A percentile compares a stretch with the other conserved stretches of the same genome.
These are phyloP conservation scores for Frieseomelitta varia DNA, from an alignment of 1,140 invertebrate species.

Conservation along the genomic window DNA sequence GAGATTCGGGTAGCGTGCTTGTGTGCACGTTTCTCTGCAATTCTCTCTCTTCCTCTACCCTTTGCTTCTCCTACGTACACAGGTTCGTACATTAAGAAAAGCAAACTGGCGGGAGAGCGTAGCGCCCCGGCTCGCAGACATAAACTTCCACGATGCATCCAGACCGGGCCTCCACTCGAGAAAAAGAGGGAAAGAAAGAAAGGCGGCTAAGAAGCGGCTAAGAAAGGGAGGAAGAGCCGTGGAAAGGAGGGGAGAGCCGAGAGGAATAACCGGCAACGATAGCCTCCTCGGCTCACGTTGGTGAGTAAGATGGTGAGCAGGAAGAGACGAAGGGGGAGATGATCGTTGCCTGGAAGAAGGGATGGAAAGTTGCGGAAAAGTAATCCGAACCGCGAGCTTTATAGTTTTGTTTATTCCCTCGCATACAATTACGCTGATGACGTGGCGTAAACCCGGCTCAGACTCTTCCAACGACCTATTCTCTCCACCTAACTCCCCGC, in stretches of 20 bases:
- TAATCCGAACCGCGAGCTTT: conserved; percentile 67
- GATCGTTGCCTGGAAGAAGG: not conserved
- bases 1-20: conserved; percentile 34
- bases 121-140: not conserved
- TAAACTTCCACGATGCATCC: not conserved
- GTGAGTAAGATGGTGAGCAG: too few species aligned
- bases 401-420: conserved; percentile 71
- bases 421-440: conserved; percentile 71
- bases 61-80: not conserved
- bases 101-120: conserved; percentile 14
- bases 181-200: not conserved
- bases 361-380: conserved; percentile 63
- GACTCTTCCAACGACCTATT: conserved; percentile 21
- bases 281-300: not conserved
- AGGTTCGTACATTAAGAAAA: conserved; percentile 30
- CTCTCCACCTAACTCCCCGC: conserved; percentile 17
- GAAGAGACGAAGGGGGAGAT: not conserved
- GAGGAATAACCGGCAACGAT: not conserved
- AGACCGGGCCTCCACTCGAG: not conserved
- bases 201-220: not conserved
- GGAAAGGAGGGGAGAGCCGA: not conserved
- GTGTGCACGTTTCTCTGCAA: not conserved
- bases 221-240: not conserved
- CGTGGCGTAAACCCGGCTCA: conserved; percentile 57
- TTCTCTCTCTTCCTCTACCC: not conserved